Evolutionary conservation across 1,140 invertebrate species (phyloP), one percentile per base, ranked within the genome.

Genomic region (Centruroides vittatus): DNA sequence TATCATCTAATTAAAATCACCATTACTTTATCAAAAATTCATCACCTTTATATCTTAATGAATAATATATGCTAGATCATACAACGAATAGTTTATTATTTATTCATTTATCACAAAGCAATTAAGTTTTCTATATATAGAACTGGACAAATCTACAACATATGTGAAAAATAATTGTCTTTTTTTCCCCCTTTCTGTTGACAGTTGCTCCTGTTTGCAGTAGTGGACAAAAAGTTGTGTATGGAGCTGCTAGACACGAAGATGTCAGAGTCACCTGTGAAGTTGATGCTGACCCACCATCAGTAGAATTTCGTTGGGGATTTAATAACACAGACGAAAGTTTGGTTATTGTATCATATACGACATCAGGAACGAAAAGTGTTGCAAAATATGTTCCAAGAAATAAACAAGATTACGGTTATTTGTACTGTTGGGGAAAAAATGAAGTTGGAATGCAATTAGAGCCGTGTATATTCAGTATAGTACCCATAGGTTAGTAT

Each of bases 191-290:
- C 41, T 41, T 41, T 41, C 41, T 5, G 41, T 8, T 41, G 5
- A 5, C 76, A 93, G 89, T 91, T 75, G 86, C 86, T 68, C 90
- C 90, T 56, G 79, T 92, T 61, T 94, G 90, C 71, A 79, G 82
- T 61, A 74, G 79, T 1, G 80, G 78, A 10, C 86, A 86, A 68
- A 82, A 88, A 52, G 74, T 85, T 51, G 81, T 89, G 61, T 92
- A 91, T 68, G 84, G 87, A 12, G 84, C 88, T 3, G 88, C 86
- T 0, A 78, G 86, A 53, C 84, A 86, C 52, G 89, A 92, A 72
- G 79, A 80, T 5, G 81, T 84, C 10, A 81, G 79, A 64, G 85
- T 92, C 58, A 77, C 81, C 4, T 93, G 88, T 73, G 86, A 90
- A 69, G 76, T 93, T 34, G 88, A 93, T 69, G 88, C 89, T 3